Evolutionary conservation across 2,888 invertebrate species (phyloP).

Genomic region (Andrena fulva): DNA sequence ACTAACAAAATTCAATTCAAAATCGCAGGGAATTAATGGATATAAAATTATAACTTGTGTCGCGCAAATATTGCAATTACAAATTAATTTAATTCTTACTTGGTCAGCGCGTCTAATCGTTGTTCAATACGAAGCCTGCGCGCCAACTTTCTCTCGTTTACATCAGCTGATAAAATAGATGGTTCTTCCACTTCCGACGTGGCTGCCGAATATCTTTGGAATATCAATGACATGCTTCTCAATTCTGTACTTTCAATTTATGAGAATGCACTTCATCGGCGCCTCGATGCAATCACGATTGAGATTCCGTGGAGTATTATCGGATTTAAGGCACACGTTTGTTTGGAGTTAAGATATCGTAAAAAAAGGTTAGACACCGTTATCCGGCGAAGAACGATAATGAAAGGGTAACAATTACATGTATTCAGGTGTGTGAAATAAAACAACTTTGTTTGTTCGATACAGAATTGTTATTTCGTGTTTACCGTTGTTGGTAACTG

Average conservation of each 20-base stretch:
- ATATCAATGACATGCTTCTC: neutral
- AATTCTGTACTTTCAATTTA: neutral
- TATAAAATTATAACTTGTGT: neutral
- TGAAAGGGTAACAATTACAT: neutral
- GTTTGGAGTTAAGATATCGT: neutral
- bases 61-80: neutral
- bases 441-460: conserved; percentile 55
- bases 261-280: neutral
- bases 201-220: conserved; percentile 1
- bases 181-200: conserved; percentile 84
- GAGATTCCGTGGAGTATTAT: neutral
- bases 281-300: neutral
- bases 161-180: conserved; percentile 88
- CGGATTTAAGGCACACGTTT: neutral
- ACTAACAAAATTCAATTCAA: neutral
- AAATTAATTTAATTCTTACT: conserved; percentile 73
- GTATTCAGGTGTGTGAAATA: neutral
- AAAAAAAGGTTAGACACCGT: conserved; percentile 10
- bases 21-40: neutral
- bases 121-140: conserved; percentile 89
- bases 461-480: conserved; percentile 19
- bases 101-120: conserved; percentile 87
- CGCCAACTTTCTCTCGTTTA: conserved; percentile 90
- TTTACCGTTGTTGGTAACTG: conserved; percentile 28
- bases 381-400: neutral